These are phyloP conservation scores for Acrocephalus arundinaceus DNA, from an alignment of 2,113 vertebrate species.

Conservation along the genomic window DNA sequence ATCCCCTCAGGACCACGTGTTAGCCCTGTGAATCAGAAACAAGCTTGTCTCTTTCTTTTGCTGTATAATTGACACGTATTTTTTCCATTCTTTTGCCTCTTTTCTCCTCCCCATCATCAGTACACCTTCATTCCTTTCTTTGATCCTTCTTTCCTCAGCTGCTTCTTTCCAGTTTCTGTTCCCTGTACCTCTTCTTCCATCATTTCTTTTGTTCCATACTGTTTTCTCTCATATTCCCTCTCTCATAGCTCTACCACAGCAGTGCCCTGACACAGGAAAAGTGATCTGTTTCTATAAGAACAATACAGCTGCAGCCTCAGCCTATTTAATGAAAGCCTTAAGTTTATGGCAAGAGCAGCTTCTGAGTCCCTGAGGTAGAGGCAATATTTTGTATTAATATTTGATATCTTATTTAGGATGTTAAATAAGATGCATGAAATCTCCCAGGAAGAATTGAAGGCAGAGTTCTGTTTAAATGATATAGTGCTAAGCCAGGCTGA, in stretches of 20 bases:
- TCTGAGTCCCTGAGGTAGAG: constrained; percentile 50
- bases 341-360: constrained; percentile 17
- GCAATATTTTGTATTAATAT: constrained; percentile 69
- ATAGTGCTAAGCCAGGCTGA: not conserved
- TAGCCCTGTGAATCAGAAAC: not conserved
- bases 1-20: not conserved
- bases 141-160: not conserved
- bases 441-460: not conserved
- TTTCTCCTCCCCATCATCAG: not conserved
- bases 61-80: not conserved
- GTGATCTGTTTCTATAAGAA: constrained; percentile 16
- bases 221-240: not conserved
- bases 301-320: constrained; percentile 28
- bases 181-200: not conserved
- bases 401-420: constrained; percentile 66
- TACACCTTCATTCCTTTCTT: not conserved
- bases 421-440: constrained; percentile 59
- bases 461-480: constrained; percentile 46
- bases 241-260: not conserved
- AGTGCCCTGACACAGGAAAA: constrained; percentile 36
- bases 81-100: not conserved
- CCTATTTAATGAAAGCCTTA: constrained; percentile 57
- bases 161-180: not conserved
- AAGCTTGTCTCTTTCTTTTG: not conserved
- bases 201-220: not conserved